A percentile compares a stretch with the other conserved stretches of the same genome.
Conservation (phyloP, 2,888 invertebrate genomes). For the Nemotelus pantherinus region DNA sequence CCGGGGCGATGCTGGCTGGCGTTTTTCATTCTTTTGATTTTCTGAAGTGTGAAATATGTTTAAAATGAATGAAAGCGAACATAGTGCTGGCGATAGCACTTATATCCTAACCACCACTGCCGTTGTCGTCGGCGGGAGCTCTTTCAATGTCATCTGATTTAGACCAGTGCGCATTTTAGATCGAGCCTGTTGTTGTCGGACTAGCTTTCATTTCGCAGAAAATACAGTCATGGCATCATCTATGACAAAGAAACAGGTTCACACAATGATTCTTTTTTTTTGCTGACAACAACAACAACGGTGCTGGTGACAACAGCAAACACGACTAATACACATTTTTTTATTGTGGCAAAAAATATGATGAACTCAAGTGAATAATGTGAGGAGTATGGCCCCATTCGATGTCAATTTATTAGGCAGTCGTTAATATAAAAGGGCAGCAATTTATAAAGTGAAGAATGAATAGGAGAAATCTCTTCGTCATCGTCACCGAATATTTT, state of each 20-base stretch:
- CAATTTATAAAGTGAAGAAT: constrained; percentile 22
- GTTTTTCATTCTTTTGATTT: constrained; percentile 28
- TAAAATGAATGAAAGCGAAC: neutral
- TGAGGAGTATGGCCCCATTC: neutral
- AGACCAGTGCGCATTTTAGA: neutral
- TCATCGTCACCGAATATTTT: constrained; percentile 31
- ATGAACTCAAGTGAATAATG: neutral
- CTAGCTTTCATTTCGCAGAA: neutral
- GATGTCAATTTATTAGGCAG: constrained; percentile 33
- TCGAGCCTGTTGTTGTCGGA: neutral
- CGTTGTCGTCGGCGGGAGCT: no score
- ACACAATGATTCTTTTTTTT: neutral
- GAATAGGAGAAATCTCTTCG: constrained; percentile 22
- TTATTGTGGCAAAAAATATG: neutral
- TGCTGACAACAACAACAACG: neutral
- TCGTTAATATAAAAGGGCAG: constrained; percentile 22
- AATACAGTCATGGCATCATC: constrained; percentile 8
- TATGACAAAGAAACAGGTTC: neutral
- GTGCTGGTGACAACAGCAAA: neutral
- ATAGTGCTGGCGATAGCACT: neutral
- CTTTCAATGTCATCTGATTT: no score
- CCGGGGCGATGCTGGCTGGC: no score
- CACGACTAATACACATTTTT: neutral
- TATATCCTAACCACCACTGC: no score
- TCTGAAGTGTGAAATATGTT: constrained; percentile 46